Conservation (phyloP, 2,888 invertebrate genomes). For the Neuroscelio doddi region DNA sequence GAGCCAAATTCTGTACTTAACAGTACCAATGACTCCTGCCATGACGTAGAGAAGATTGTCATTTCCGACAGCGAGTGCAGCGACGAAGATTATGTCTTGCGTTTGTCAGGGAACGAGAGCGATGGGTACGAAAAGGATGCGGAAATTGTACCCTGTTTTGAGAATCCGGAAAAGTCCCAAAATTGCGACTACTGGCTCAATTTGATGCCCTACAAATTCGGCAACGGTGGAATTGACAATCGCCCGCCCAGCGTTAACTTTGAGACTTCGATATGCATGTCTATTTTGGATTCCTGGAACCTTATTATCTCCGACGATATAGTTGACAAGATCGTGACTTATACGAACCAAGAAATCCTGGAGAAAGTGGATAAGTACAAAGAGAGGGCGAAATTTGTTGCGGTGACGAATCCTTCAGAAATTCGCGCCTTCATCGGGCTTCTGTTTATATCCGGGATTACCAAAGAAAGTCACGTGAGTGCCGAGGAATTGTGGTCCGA, state of each 20-base stretch:
- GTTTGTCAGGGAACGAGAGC: conserved; percentile 16
- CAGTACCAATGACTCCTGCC: background rate
- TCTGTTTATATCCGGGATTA: conserved; percentile 18
- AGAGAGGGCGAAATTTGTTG: conserved; percentile 11
- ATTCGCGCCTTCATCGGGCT: conserved; percentile 20
- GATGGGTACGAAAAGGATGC: conserved; percentile 1
- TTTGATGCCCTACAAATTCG: background rate
- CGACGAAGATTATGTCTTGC: conserved; percentile 17
- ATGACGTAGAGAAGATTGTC: background rate
- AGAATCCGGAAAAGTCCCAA: background rate
- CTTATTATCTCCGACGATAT: conserved; percentile 19
- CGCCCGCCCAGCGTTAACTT: conserved; percentile 11
- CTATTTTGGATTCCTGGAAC: conserved; percentile 23
- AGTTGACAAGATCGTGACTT: conserved; percentile 12
- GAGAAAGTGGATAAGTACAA: conserved; percentile 14
- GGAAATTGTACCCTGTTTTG: background rate
- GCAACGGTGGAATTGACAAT: too few species aligned
- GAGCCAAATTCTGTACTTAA: background rate
- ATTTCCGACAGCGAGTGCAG: conserved; percentile 21
- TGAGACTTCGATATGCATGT: conserved; percentile 11
- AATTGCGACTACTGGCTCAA: background rate
- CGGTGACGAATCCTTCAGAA: conserved; percentile 8
- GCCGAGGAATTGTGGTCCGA: conserved; percentile 24
- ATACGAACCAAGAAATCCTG: conserved; percentile 18
- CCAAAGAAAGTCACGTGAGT: conserved; percentile 16